Evolutionary conservation across 1,140 invertebrate genomes (phyloP).

Genomic region (Bombus soroeensis): DNA sequence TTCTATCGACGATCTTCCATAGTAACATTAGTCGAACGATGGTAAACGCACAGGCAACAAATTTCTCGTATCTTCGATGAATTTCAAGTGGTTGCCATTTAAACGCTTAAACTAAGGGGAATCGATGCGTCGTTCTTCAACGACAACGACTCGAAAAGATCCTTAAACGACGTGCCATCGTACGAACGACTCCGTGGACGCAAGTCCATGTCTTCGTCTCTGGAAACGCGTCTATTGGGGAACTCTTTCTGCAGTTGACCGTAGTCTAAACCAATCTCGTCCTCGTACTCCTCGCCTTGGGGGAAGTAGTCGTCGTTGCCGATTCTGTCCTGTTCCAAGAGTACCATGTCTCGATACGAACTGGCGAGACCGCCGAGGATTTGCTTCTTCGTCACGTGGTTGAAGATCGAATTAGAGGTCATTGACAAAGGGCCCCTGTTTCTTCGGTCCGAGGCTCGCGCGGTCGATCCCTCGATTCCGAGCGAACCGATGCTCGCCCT

Average conservation of each 20-base stretch:
- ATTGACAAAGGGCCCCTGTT: constrained; percentile 57
- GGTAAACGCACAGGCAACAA: neutral
- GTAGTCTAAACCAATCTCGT: constrained; percentile 65
- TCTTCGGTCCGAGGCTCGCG: constrained; percentile 16
- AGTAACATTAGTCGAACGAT: neutral
- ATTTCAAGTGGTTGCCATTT: neutral
- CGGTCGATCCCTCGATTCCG: constrained; percentile 30
- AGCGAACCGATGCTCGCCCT: constrained; percentile 37
- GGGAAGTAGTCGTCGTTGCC: constrained; percentile 76
- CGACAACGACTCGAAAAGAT: neutral
- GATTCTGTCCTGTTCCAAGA: constrained; percentile 31
- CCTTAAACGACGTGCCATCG: neutral
- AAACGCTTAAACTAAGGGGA: neutral
- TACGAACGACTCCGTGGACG: neutral
- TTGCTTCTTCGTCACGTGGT: neutral
- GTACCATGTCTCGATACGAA: neutral
- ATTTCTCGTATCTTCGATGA: too few relatives aligned
- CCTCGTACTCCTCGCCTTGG: constrained; percentile 74
- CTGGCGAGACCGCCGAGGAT: too few relatives aligned
- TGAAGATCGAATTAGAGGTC: neutral
- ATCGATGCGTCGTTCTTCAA: neutral
- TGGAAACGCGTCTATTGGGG: neutral
- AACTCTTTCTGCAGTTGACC: constrained; percentile 8
- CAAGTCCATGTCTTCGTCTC: constrained; percentile 41
- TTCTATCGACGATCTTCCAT: neutral